Base-by-base conservation (phyloP, 2,113 vertebrate genomes). In the Aix galericulata region DNA sequence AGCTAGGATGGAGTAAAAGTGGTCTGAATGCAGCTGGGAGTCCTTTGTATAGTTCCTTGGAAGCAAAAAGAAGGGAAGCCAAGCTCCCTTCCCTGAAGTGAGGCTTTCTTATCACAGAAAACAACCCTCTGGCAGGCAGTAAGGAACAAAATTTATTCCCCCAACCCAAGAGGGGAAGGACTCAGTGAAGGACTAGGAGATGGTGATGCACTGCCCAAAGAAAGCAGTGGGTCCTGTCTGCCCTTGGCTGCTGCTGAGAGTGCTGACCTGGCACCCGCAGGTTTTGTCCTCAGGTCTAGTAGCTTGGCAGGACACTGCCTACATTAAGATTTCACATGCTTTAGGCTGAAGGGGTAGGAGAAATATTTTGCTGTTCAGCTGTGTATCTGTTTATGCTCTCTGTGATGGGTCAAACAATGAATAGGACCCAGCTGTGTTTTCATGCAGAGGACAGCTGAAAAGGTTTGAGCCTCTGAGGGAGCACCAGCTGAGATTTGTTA, bases 281-380 rank as follows among this genome's bases (percentile, higher is more conserved):
- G 3, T 9, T 13, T 78, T 76, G 58, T 4, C 34, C 72, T 32
- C 4, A 1, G 0, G 0, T 69, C 66, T 66, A 23, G 50, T 31
- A 3, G 6, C 44, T 89, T 87, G 44, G 8, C 17, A 75, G 31
- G 58, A n/a, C 44, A 21, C 9, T 82, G 48, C 26, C 16, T 16
- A 6, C 55, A 17, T 7, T 3, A 18, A 79, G 38, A 26, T 18
- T 40, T 84, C 38, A n/a, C 0, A 1, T 62, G 13, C 36, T 71
- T 69, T 42, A 27, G 59, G 32, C 31, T 29, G 36, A 88, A 87
- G 23, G 27, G 4, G 4, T 20, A 34, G 36, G 34, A 89, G 62
- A 58, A 21, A 34, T 87, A 58, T 81, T 87, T 66, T n/a, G 46
- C 20, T 48, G 62, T 64, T 86, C 77, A 85, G 17, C 77, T 79